Evolutionary conservation across 2,797 vertebrate species (phyloP), one percentile per base, ranked within the genome.

Genomic region (Artibeus lituratus): DNA sequence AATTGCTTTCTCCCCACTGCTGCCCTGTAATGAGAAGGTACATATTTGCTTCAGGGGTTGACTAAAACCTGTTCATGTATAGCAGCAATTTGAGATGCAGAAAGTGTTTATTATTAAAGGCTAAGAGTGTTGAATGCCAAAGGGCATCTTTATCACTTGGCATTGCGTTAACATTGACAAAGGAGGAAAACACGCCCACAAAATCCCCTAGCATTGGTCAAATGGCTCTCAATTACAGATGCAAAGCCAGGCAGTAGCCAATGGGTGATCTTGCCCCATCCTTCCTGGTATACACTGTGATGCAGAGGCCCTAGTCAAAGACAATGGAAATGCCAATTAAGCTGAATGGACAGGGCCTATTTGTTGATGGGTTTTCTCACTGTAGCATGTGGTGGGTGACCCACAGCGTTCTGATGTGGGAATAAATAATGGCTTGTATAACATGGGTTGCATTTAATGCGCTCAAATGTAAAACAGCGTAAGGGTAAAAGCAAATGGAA

Each of bases 81-180:
- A 98, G 98, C 97, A 97, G 97, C 97, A 98, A 98, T 98, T 97
- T 98, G 96, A 98, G 98, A 98, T 97, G 94, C 92, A 98, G 96
- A 98, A 98, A 98, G 97, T 98, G 98, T 98, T 98, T 98, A 96
- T 98, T 98, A 98, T 98, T 98, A 98, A 98, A 94, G 97, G 95
- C 97, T 98, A 98, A 97, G 96, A 97, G 96, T 96, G 97, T 96
- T 98, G 98, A 92, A 97, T 98, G 98, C 93, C 98, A 98, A 98
- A 98, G 97, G 97, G 96, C 97, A 98, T 98, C 98, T 98, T 98
- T 96, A 85, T 98, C 98, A 96, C 97, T 98, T 98, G 97, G 97
- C 90, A 96, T 97, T 98, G 96, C 96, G 98, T 98, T 98, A 98
- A 96, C 97, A 97, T 94, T 96, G 98, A 98, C 97, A 98, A 98